A percentile compares a stretch with the other conserved stretches of the same genome.
Evolutionary conservation across 2,888 invertebrate species (phyloP).

Genomic region (Yponomeuta malinellus): DNA sequence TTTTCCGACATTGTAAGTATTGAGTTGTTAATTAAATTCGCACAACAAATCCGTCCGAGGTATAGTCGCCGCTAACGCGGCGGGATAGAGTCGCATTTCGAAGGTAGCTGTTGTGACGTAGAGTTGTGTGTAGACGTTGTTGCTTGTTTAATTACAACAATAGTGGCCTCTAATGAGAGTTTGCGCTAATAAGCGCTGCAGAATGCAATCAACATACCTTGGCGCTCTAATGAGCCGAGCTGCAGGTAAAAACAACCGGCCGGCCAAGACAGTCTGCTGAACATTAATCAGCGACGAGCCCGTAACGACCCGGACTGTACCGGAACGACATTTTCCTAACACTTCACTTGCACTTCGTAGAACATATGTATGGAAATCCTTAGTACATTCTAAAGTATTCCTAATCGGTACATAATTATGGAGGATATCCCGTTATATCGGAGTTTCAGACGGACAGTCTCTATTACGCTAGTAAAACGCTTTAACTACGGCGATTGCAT

Average conservation of each 20-base stretch:
- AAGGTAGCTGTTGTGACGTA: constrained; percentile 22
- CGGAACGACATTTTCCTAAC: constrained; percentile 12
- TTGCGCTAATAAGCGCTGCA: constrained; percentile 74
- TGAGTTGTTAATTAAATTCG: constrained; percentile 73
- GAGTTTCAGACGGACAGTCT: background rate
- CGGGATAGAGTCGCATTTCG: constrained; percentile 43
- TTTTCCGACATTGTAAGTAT: constrained; percentile 48
- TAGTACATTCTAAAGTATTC: background rate
- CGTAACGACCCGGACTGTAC: constrained; percentile 10
- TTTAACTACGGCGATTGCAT: background rate
- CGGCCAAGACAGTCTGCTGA: constrained; percentile 67
- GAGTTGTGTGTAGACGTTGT: constrained; percentile 36
- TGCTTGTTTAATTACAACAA: constrained; percentile 75
- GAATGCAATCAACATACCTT: constrained; percentile 75
- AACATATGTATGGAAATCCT: constrained; percentile 2
- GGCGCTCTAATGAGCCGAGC: constrained; percentile 72
- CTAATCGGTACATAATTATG: too few relatives aligned
- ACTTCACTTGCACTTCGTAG: background rate
- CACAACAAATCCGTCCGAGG: constrained; percentile 46
- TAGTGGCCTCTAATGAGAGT: constrained; percentile 74
- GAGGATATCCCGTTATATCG: background rate
- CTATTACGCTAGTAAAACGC: background rate
- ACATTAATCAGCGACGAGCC: constrained; percentile 63
- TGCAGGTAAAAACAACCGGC: constrained; percentile 69
- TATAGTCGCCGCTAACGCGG: constrained; percentile 34